Percentiles rank a stretch among this genome's conserved stretches.
Evolutionary conservation across 2,888 invertebrate species (phyloP).

Genomic region (Phasia obesa): DNA sequence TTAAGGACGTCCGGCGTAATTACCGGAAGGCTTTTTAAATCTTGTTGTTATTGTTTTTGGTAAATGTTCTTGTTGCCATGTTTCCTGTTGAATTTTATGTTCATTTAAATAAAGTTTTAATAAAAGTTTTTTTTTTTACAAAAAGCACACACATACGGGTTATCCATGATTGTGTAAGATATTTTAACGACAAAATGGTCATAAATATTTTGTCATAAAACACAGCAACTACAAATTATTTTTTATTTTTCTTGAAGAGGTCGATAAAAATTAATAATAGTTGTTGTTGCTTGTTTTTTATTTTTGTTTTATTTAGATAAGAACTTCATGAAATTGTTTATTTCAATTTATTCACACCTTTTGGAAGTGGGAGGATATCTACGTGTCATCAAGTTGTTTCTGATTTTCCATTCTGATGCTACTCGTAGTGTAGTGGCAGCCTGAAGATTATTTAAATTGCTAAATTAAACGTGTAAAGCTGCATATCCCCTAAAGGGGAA

Average conservation of each 20-base stretch:
- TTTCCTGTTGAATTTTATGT: conserved; percentile 57
- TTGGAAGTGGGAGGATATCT: not conserved
- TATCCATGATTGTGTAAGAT: not conserved
- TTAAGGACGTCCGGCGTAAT: conserved; percentile 60
- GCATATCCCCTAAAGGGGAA: too few relatives aligned
- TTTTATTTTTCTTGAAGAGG: not conserved
- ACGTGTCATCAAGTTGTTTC: too few relatives aligned
- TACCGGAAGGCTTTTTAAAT: conserved; percentile 64
- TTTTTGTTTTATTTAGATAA: not conserved
- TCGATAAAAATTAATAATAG: conserved; percentile 3
- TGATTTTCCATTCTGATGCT: too few relatives aligned
- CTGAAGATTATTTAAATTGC: too few relatives aligned
- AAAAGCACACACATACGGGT: not conserved
- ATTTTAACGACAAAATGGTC: conserved; percentile 42
- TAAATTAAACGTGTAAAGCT: too few relatives aligned
- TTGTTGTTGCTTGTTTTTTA: not conserved
- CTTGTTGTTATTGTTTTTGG: conserved; percentile 2
- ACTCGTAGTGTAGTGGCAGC: too few relatives aligned
- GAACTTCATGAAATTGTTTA: not conserved
- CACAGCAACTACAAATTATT: not conserved
- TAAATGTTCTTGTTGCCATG: conserved; percentile 5
- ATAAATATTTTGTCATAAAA: conserved; percentile 39
- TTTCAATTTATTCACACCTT: conserved; percentile 53
- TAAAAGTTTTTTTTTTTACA: not conserved
- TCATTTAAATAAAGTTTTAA: conserved; percentile 50